Evolutionary conservation across 2,888 invertebrate genomes (phyloP).

Genomic region (Diarsia rubi): DNA sequence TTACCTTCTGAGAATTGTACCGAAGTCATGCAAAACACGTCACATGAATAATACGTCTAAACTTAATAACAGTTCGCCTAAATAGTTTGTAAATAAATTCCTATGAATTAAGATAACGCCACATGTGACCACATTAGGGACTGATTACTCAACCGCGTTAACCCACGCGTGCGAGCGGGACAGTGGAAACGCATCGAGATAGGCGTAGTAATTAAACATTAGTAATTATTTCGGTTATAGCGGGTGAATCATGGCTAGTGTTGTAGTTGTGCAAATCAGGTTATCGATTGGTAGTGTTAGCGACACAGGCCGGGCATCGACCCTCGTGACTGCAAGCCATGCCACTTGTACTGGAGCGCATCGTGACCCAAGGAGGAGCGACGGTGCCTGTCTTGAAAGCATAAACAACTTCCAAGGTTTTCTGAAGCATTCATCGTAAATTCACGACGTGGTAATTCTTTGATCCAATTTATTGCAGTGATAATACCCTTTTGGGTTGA

Average conservation of each 20-base stretch:
- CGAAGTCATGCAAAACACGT: conserved; percentile 8
- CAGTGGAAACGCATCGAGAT: conserved; percentile 62
- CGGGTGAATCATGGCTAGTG: conserved; percentile 81
- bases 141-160: conserved; percentile 62
- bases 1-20: conserved; percentile 13
- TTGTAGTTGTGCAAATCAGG: conserved; percentile 84
- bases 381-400: conserved; percentile 56
- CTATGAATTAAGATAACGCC: conserved; percentile 50
- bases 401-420: conserved; percentile 54
- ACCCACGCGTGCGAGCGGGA: conserved; percentile 51
- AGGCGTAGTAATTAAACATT: conserved; percentile 68
- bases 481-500: conserved; percentile 17
- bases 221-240: conserved; percentile 72
- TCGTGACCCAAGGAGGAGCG: conserved; percentile 68
- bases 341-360: conserved; percentile 63
- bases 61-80: conserved; percentile 10
- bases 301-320: conserved; percentile 84
- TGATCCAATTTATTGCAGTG: conserved; percentile 31
- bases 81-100: conserved; percentile 41
- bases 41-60: conserved; percentile 29
- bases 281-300: conserved; percentile 86
- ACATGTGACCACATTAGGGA: conserved; percentile 45
- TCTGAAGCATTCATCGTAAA: conserved; percentile 28
- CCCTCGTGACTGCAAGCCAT: conserved; percentile 74
- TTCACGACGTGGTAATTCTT: conserved; percentile 16